These are phyloP conservation scores for Sarcophilus harrisii DNA, from an alignment of 2,797 vertebrate species.

Conservation along the genomic window DNA sequence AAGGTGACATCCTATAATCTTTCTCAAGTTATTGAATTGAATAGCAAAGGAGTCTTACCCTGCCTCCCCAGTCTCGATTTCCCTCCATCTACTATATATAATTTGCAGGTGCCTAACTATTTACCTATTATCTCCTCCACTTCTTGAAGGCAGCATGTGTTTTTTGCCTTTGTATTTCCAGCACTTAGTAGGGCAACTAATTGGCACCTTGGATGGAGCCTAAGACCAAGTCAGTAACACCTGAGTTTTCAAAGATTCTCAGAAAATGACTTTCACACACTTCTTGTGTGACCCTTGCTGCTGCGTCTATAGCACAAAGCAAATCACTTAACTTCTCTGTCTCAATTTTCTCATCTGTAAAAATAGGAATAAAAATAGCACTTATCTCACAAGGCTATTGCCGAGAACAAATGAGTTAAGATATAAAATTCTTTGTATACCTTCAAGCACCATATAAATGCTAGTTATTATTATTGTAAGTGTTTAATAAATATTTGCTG, in stretches of 20 bases:
- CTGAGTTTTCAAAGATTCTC: neutral
- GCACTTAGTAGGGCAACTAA: neutral
- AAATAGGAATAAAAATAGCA: neutral
- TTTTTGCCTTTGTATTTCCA: neutral
- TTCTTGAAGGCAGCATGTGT: neutral
- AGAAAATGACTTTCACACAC: neutral
- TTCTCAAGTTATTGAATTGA: neutral
- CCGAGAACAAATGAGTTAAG: neutral
- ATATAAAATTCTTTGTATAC: neutral
- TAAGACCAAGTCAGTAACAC: neutral
- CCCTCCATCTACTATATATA: neutral
- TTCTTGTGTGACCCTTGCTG: neutral
- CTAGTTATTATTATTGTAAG: neutral
- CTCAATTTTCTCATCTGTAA: neutral
- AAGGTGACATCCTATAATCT: neutral
- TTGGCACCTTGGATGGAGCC: neutral
- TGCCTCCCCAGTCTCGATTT: neutral
- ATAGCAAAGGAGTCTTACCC: neutral
- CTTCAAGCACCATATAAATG: neutral
- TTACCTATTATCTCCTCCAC: neutral
- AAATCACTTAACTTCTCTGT: neutral
- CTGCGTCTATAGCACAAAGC: neutral
- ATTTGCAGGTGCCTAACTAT: neutral
- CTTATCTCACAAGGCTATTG: neutral
- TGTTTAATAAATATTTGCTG: neutral